These are phyloP conservation scores for Habropoda laboriosa DNA, from an alignment of 1,140 invertebrate genomes.

Conservation along the genomic window DNA sequence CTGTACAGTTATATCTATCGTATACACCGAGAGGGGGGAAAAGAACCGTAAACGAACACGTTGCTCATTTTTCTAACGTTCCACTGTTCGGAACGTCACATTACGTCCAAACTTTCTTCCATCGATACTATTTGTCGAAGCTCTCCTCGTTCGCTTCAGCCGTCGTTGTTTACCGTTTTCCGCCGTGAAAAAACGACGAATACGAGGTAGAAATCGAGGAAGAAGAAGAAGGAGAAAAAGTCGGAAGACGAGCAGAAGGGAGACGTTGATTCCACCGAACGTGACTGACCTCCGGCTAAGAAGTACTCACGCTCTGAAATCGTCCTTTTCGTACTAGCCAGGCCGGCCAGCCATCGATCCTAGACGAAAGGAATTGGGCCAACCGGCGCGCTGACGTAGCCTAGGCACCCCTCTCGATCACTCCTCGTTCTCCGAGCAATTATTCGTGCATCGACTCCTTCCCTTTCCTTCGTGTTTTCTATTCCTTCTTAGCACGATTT, in stretches of 20 bases:
- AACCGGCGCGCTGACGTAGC: slow-evolving; percentile 72
- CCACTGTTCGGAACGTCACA: too few species aligned
- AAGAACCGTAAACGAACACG: too few species aligned
- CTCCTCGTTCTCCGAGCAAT: slow-evolving; percentile 66
- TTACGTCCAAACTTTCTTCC: too few species aligned
- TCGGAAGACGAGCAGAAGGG: neutral
- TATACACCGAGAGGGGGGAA: too few species aligned
- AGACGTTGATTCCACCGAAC: slow-evolving; percentile 27
- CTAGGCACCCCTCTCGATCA: slow-evolving; percentile 66
- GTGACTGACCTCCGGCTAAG: slow-evolving; percentile 19
- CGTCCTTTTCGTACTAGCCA: slow-evolving; percentile 36
- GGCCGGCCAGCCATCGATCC: slow-evolving; percentile 72
- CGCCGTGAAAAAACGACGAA: neutral
- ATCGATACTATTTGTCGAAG: too few species aligned
- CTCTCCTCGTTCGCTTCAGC: neutral
- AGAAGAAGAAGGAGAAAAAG: neutral
- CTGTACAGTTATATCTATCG: too few species aligned
- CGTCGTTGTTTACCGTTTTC: slow-evolving; percentile 17
- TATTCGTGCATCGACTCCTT: slow-evolving; percentile 68
- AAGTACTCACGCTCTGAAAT: slow-evolving; percentile 19
- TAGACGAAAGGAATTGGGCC: slow-evolving; percentile 74
- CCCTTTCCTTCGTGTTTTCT: neutral
- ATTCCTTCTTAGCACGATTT: too few species aligned
- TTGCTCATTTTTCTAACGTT: too few species aligned
- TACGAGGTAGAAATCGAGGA: too few species aligned